These are phyloP conservation scores for Eriosoma lanigerum DNA, from an alignment of 1,140 invertebrate genomes.

Conservation along the genomic window DNA sequence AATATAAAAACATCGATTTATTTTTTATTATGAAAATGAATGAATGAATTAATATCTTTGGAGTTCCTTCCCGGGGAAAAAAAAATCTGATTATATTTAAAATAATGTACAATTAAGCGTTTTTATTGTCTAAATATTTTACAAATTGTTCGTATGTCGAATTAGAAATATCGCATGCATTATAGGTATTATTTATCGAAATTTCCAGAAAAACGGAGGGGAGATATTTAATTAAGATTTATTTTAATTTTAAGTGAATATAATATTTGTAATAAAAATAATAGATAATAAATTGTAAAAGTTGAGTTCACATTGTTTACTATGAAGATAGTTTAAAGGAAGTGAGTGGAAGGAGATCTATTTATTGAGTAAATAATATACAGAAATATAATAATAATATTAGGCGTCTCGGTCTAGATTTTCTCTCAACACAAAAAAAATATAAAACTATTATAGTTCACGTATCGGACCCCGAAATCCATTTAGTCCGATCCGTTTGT, in stretches of 20 bases:
- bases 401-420: slow-evolving; percentile 27
- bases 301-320: neutral
- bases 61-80: neutral
- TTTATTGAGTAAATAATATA: neutral
- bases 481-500: neutral
- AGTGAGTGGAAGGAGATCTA: slow-evolving; percentile 44
- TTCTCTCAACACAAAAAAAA: slow-evolving; percentile 29
- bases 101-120: neutral
- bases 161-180: neutral
- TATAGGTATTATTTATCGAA: neutral
- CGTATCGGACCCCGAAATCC: neutral
- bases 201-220: neutral
- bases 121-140: neutral
- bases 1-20: neutral
- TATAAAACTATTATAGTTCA: neutral
- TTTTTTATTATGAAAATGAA: neutral
- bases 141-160: slow-evolving; percentile 11
- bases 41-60: neutral
- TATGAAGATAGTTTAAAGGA: slow-evolving; percentile 28
- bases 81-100: neutral
- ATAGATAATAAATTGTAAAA: neutral
- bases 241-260: neutral
- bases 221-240: neutral
- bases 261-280: neutral
- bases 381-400: neutral